A percentile compares a stretch with the other conserved stretches of the same genome.
Evolutionary conservation across 2,888 invertebrate species (phyloP).

Genomic region (Harpalus rufipes): DNA sequence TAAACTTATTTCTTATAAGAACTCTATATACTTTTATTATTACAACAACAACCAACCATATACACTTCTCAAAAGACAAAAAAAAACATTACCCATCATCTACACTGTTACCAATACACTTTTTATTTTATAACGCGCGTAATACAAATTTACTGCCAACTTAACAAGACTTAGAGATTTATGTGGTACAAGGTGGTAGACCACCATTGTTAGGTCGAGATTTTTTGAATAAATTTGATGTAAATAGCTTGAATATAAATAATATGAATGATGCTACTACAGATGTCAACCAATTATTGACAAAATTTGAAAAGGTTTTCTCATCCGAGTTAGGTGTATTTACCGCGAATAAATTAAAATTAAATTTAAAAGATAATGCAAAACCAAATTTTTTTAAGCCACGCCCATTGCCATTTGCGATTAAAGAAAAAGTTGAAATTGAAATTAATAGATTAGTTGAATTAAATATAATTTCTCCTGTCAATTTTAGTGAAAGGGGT

Average conservation of each 20-base stretch:
- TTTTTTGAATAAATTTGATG: neutral
- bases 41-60: too few species aligned
- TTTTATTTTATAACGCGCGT: too few species aligned
- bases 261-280: neutral
- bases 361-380: slow-evolving; percentile 10
- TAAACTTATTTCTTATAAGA: too few species aligned
- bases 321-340: slow-evolving; percentile 5
- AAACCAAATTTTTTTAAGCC: slow-evolving; percentile 68
- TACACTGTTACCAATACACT: too few species aligned
- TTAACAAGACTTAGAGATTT: neutral
- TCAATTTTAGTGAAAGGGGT: slow-evolving; percentile 22
- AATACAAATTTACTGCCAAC: too few species aligned
- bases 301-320: slow-evolving; percentile 1
- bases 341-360: neutral
- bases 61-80: too few species aligned
- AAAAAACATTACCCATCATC: too few species aligned
- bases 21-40: too few species aligned
- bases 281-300: slow-evolving; percentile 5
- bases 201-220: slow-evolving; percentile 9
- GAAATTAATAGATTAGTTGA: slow-evolving; percentile 70
- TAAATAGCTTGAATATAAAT: neutral
- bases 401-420: slow-evolving; percentile 69
- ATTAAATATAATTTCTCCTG: slow-evolving; percentile 46
- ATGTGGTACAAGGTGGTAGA: neutral
- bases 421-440: slow-evolving; percentile 66